phyloP scores from a whole-genome alignment of 2,888 invertebrate genomes.

The Digitonthophagus gazella region DNA sequence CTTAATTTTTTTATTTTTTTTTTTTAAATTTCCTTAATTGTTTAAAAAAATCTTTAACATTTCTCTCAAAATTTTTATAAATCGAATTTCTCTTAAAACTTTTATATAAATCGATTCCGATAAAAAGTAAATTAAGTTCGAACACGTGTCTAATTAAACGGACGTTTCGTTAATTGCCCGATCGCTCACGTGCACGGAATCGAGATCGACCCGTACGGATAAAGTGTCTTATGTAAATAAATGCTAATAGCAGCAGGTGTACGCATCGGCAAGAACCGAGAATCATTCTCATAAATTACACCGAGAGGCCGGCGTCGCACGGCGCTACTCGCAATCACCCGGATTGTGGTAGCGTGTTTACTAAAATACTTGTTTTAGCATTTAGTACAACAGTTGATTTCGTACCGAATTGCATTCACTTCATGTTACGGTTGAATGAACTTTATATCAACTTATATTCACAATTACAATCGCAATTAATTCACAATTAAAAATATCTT shows the following conservation, averaged over 20 bases:
- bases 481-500: too few relatives aligned
- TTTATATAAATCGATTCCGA: conserved; percentile 3
- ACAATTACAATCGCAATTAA: too few relatives aligned
- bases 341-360: neutral
- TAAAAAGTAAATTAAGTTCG: conserved; percentile 6
- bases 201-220: neutral
- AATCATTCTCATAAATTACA: conserved; percentile 6
- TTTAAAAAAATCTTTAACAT: too few relatives aligned
- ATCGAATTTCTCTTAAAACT: too few relatives aligned
- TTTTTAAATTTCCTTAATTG: too few relatives aligned
- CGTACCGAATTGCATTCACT: too few relatives aligned
- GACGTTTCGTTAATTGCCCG: neutral
- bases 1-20: too few relatives aligned
- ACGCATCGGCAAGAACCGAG: neutral
- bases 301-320: neutral
- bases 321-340: neutral
- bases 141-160: neutral
- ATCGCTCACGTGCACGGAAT: neutral
- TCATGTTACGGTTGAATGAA: too few relatives aligned
- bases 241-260: conserved; percentile 16
- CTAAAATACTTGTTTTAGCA: too few relatives aligned
- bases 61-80: too few relatives aligned
- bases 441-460: too few relatives aligned
- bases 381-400: too few relatives aligned
- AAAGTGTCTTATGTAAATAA: conserved; percentile 3